A percentile compares a stretch with the other conserved stretches of the same genome.
These are phyloP conservation scores for Melikaiella ostensackeni DNA, from an alignment of 2,888 invertebrate species.

Conservation along the genomic window DNA sequence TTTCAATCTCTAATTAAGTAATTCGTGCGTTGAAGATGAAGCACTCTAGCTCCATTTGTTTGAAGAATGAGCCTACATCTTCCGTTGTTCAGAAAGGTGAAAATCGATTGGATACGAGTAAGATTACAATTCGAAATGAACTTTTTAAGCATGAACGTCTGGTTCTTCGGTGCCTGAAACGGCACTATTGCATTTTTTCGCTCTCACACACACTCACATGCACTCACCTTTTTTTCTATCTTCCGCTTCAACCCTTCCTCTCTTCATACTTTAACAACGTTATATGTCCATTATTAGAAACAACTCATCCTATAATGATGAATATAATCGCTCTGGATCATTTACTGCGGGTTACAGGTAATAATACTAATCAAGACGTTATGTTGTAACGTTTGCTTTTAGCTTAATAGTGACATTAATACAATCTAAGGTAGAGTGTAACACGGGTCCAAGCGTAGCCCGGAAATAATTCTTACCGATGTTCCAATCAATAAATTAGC, in stretches of 20 bases:
- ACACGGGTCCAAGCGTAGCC: slow-evolving; percentile 65
- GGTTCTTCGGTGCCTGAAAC: slow-evolving; percentile 8
- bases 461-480: slow-evolving; percentile 61
- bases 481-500: slow-evolving; percentile 62
- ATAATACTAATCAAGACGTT: slow-evolving; percentile 68
- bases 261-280: slow-evolving; percentile 66
- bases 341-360: slow-evolving; percentile 64
- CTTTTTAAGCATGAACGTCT: slow-evolving; percentile 56
- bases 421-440: slow-evolving; percentile 64
- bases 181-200: slow-evolving; percentile 9
- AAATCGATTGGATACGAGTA: not conserved
- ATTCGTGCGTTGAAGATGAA: slow-evolving; percentile 1
- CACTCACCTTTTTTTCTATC: slow-evolving; percentile 35
- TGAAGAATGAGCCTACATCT: not conserved
- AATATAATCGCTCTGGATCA: slow-evolving; percentile 65
- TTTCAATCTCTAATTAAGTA: not conserved
- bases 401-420: slow-evolving; percentile 55
- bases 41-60: slow-evolving; percentile 16
- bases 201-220: slow-evolving; percentile 31
- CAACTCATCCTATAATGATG: slow-evolving; percentile 66
- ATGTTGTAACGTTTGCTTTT: slow-evolving; percentile 56
- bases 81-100: not conserved
- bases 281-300: slow-evolving; percentile 70
- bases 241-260: slow-evolving; percentile 29
- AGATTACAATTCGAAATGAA: not conserved